Evolutionary conservation across 2,888 invertebrate species (phyloP), one percentile per base, ranked within the genome.

Genomic region (Microplitis deprimator): DNA sequence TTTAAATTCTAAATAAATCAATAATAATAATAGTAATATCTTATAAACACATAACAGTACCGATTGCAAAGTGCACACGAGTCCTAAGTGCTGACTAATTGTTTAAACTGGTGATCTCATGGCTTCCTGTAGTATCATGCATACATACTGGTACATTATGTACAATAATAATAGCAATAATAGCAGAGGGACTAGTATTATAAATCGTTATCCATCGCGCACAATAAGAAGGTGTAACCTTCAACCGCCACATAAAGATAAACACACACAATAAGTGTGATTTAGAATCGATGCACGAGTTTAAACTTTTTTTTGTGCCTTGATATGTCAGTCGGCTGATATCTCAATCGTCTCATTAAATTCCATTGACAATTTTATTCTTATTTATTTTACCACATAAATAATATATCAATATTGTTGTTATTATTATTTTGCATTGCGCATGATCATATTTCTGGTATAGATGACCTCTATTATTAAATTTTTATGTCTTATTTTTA

Each of bases 201-300:
- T 50, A 5, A 50, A 5, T 13, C 50, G 50, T 50, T 50, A 50
- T 50, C 50, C 50, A 50, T 13, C 50, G 50, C 50, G 50, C 13
- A 50, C 50, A 50, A 50, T 8, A 50, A 50, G 13, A 13, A 50
- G 50, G 50, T 50, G 50, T 50, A 50, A 13, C 50, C 50, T 50
- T 50, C 50, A 50, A 50, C 50, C 50, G 50, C 50, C 17, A 64
- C 20, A n/a, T 64, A 64, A 64, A 13, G 50, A 50, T 13, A 50
- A 50, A 29, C 29, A 29, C 29, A 29, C 29, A 29, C 29, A 29
- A 29, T 29, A 29, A 29, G 29, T 29, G 29, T 73, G 67, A 65
- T 29, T 38, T 29, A 60, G 65, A 20, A 17, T 16, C 59, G 41
- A 73, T 29, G 71, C 62, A 40, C 39, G 64, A 77, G 50, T 50